phyloP scores from a whole-genome alignment of 2,113 vertebrate species.

The Gnathonemus echidnorhynchus region DNA sequence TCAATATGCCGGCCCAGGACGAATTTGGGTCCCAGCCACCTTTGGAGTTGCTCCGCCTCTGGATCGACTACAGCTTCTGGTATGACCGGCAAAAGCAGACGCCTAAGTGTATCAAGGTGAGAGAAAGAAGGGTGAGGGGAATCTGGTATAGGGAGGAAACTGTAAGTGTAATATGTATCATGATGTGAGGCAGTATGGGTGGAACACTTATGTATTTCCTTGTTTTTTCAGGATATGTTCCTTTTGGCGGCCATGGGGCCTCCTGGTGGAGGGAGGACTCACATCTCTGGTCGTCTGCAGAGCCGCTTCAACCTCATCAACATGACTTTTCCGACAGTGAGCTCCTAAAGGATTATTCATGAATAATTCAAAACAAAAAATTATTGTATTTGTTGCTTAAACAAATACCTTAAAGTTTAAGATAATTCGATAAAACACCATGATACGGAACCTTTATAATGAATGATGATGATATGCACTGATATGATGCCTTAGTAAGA shows the following conservation, averaged over 20 bases:
- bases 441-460: background rate
- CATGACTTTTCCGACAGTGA: conserved; percentile 80
- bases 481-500: background rate
- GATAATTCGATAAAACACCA: background rate
- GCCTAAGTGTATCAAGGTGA: conserved; percentile 73
- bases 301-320: conserved; percentile 84
- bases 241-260: conserved; percentile 81
- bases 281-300: conserved; percentile 72
- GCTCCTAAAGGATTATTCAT: conserved; percentile 26
- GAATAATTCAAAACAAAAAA: background rate
- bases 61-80: conserved; percentile 86
- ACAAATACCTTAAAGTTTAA: background rate
- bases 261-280: conserved; percentile 75
- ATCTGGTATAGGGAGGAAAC: background rate
- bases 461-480: background rate
- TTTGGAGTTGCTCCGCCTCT: conserved; percentile 75
- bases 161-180: background rate
- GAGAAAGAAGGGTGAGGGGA: conserved; percentile 9
- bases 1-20: conserved; percentile 81
- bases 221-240: conserved; percentile 68
- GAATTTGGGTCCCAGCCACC: conserved; percentile 78
- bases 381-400: background rate
- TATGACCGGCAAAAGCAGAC: conserved; percentile 75
- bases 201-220: background rate
- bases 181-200: background rate